Evolutionary conservation across 2,113 vertebrate species (phyloP), one percentile per base, ranked within the genome.

Genomic region (Phalacrocorax carbo): DNA sequence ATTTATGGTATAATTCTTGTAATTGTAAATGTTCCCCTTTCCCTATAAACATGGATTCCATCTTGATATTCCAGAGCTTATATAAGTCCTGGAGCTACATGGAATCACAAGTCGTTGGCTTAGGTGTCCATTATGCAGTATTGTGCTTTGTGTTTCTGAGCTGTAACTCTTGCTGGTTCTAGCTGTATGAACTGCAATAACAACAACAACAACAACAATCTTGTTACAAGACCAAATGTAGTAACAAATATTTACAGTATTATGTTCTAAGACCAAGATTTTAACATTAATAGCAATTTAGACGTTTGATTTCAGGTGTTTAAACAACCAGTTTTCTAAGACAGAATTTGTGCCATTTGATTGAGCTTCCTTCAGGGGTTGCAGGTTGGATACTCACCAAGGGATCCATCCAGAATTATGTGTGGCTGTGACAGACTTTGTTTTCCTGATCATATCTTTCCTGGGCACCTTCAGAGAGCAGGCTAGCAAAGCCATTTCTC

Each of bases 21-120:
- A 55, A 14, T 15, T 79, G 11, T 36, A 34, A 55, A 16, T 54
- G 7, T 21, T 1, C 14, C 7, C 8, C 17, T 3, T 82, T 65
- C 58, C 16, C 29, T 4, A 25, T 11, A 81, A 76, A 46, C 10
- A 42, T 1, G 4, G 2, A 58, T 27, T 58, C 70, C 0, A 2
- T 64, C 70, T 21, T 86, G 30, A 75, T 85, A 42, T 86, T 48
- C 21, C 11, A 65, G 25, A 12, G 46, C 6, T 9, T 51, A 57
- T 32, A 77, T 60, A 42, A 42, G 13, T n/a, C 38, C 23, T 42
- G 22, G 69, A 60, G 15, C 36, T 4, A 48, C 8, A 15, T 0
- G 3, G 15, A 64, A 54, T 54, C 29, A 71, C 15, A 46, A 19
- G 8, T 29, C 6, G 4, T 25, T 64, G 36, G 7, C 6, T n/a